A percentile compares a stretch with the other conserved stretches of the same genome.
Evolutionary conservation across 2,888 invertebrate genomes (phyloP).

Genomic region (Steromphala cineraria): DNA sequence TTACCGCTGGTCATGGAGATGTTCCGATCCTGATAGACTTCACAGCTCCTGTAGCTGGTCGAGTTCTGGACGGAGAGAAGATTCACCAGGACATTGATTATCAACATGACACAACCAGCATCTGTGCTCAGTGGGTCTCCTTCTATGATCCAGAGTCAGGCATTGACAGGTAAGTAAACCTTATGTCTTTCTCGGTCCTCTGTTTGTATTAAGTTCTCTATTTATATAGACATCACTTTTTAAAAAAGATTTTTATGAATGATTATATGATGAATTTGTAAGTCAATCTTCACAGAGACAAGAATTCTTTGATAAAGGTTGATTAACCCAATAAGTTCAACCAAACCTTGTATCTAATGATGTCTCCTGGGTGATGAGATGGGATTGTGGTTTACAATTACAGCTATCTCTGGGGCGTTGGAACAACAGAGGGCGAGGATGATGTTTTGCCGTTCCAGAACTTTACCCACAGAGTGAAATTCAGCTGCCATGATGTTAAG

Average conservation of each 20-base stretch:
- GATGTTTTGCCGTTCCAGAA: slow-evolving; percentile 43
- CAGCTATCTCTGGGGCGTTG: slow-evolving; percentile 53
- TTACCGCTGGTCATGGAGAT: slow-evolving; percentile 52
- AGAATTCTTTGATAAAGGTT: too few species aligned
- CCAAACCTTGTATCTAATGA: too few species aligned
- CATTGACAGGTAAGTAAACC: slow-evolving; percentile 46
- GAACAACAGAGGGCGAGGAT: slow-evolving; percentile 39
- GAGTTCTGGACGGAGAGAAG: slow-evolving; percentile 54
- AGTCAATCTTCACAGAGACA: too few species aligned
- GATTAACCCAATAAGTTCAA: too few species aligned
- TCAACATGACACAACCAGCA: slow-evolving; percentile 39
- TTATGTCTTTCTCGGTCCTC: background rate
- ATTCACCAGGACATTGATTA: slow-evolving; percentile 41
- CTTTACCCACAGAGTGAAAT: slow-evolving; percentile 40
- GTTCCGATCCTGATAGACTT: slow-evolving; percentile 60
- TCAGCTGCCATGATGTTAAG: slow-evolving; percentile 36
- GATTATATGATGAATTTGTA: too few species aligned
- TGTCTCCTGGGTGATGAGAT: background rate
- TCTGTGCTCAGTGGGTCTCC: slow-evolving; percentile 57
- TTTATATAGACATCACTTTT: too few species aligned
- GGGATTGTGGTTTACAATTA: background rate
- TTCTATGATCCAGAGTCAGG: slow-evolving; percentile 63
- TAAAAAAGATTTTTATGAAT: too few species aligned
- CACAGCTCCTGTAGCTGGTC: slow-evolving; percentile 50
- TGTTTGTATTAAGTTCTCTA: too few species aligned